Evolutionary conservation across 1,140 invertebrate species (phyloP).

Genomic region (Coenobita brevimanus): DNA sequence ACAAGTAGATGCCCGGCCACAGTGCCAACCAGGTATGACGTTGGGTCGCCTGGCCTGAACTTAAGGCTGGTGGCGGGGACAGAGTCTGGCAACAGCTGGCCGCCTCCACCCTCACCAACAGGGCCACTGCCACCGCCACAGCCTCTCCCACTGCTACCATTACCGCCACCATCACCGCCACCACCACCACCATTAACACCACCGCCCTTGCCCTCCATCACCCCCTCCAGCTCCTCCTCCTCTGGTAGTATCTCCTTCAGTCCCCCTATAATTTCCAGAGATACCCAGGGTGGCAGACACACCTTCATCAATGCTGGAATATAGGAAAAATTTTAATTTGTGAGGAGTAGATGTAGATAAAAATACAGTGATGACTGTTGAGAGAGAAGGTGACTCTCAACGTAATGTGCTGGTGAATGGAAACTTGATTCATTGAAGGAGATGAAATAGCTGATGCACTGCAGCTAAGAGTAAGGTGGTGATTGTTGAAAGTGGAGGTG

Average conservation of each 20-base stretch:
- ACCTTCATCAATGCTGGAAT: constrained; percentile 50
- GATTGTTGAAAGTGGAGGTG: too few relatives aligned
- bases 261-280: constrained; percentile 37
- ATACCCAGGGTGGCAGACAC: constrained; percentile 41
- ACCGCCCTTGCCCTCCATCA: not conserved
- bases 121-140: not conserved
- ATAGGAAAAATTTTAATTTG: too few relatives aligned
- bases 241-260: not conserved
- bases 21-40: constrained; percentile 50
- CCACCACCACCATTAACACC: not conserved
- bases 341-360: too few relatives aligned
- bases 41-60: constrained; percentile 42
- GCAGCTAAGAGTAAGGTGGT: too few relatives aligned
- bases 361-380: too few relatives aligned
- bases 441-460: too few relatives aligned
- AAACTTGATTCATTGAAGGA: too few relatives aligned
- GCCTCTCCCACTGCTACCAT: not conserved
- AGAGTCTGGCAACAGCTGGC: constrained; percentile 33
- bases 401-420: too few relatives aligned
- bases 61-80: constrained; percentile 46
- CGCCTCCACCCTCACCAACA: not conserved
- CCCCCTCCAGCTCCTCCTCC: not conserved
- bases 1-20: constrained; percentile 40
- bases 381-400: too few relatives aligned
- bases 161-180: not conserved